Base-by-base conservation (phyloP, 2,888 invertebrate genomes). In the Byasa hedistus region DNA sequence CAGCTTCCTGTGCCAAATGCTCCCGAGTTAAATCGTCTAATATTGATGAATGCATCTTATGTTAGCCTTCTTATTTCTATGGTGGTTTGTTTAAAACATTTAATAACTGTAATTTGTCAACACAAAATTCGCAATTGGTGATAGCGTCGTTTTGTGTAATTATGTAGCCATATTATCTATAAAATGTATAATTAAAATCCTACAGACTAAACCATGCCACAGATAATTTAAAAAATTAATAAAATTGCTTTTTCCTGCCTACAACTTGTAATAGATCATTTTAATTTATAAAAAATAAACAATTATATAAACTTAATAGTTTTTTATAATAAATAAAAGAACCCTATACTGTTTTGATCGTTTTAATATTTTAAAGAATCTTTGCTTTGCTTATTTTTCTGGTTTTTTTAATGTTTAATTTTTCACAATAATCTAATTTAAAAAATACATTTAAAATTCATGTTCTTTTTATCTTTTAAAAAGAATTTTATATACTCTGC, bases 41-140 rank as follows among this genome's bases (percentile, higher is more conserved):
- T 78, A 82, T 77, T 82, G 81, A 80, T 75, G 91, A 91, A 90
- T 91, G 87, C 91, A 91, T 91, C 79, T 88, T 91, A 88, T 76
- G 76, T 73, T 70, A 73, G 71, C 76, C 76, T 75, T 62, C 69
- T 71, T 69, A 58, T 24, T 51, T 60, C 52, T 57, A 74, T 72
- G 69, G 73, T 73, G 80, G 82, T 82, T 75, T 72, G 77, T 68
- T 71, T 74, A 75, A 73, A 75, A 71, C 64, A 71, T 72, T 74
- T 76, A 74, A 79, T 72, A 72, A 51, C 51, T 4, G 56, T 27
- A 55, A 48, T 23, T 44, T 57, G 55, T 21, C 21, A 56, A 2
- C 3, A 60, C 15, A 67, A 64, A 68, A 65, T 69, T 65, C n/a
- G 51, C 60, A 60, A 64, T 24, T n/a, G 10, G 27, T 54, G 24